Base-by-base conservation (phyloP, 2,888 invertebrate species). In the Ochropleura plecta region DNA sequence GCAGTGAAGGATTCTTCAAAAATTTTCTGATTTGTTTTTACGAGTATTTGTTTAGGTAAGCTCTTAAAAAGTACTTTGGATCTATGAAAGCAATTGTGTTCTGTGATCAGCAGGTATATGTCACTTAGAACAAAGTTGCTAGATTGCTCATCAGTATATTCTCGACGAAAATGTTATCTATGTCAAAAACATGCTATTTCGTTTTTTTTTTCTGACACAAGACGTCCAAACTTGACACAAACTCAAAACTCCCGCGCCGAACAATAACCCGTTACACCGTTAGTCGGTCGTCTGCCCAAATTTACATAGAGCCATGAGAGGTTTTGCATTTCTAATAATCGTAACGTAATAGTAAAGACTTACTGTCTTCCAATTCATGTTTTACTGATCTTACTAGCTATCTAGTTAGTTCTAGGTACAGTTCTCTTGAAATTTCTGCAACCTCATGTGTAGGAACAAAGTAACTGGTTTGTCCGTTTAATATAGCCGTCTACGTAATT, bases 181-280 rank as follows among this genome's bases (percentile, higher is more conserved):
- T 18, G 51, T 16, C 20, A 65, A 63, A 62, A 69, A 69, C 40
- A 44, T 60, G 62, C 48, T 63, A 68, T 30, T 64, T 55, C 46
- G 63, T 40, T 7, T 62, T 69, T 18, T n/a, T 75, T 51, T 69
- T 60, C 48, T 60, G 57, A 76, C 62, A 5, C 30, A 66, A 57
- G 70, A 42, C 57, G 64, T 78, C 60, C 49, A 70, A 77, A 79
- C 66, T 71, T 73, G 73, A 74, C 48, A 84, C 57, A 55, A 68
- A 64, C 59, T 70, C 59, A 55, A 68, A 76, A 76, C 63, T 84
- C 78, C 78, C 78, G 84, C 81, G 84, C 70, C 78, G 76, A 73
- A 78, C 78, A 73, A 81, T 81, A 84, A 86, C 85, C 89, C 83
- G 89, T 88, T 88, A 84, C 70, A 76, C 79, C 83, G 88, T 88